Conservation (phyloP, 2,113 vertebrate species). For the Mustelus asterias region DNA sequence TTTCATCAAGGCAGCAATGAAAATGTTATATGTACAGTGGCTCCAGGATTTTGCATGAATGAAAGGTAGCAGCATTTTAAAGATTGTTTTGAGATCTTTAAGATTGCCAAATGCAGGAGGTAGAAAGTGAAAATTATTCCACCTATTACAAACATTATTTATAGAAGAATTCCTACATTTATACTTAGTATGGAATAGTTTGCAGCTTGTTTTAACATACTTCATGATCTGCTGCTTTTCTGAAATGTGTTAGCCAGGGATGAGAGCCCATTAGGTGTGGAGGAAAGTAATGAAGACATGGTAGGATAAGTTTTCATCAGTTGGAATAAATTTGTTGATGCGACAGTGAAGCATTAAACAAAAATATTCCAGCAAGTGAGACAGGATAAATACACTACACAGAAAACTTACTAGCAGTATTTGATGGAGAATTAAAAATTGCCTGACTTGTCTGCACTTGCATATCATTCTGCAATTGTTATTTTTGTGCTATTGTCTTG, state of each 20-base stretch:
- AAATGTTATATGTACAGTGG: not conserved
- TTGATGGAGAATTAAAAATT: not conserved
- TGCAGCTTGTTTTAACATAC: not conserved
- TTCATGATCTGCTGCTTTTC: not conserved
- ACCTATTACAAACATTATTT: not conserved
- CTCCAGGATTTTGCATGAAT: not conserved
- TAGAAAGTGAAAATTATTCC: not conserved
- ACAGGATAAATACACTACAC: not conserved
- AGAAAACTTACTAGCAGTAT: not conserved
- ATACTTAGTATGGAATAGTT: not conserved
- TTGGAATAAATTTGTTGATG: not conserved
- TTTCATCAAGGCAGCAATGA: not conserved
- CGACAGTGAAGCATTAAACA: not conserved
- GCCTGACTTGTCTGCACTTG: too few species aligned
- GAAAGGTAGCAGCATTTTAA: not conserved
- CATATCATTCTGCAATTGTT: too few species aligned
- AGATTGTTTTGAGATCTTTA: not conserved
- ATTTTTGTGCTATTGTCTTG: not conserved
- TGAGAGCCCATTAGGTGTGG: not conserved
- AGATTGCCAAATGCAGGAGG: not conserved
- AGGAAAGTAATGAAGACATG: not conserved
- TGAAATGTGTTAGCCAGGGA: not conserved
- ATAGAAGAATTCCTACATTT: not conserved
- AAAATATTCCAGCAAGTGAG: not conserved
- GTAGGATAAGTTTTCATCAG: not conserved